Evolutionary conservation across 2,888 invertebrate species (phyloP), one percentile per base, ranked within the genome.

Genomic region (Mythimna pallens): DNA sequence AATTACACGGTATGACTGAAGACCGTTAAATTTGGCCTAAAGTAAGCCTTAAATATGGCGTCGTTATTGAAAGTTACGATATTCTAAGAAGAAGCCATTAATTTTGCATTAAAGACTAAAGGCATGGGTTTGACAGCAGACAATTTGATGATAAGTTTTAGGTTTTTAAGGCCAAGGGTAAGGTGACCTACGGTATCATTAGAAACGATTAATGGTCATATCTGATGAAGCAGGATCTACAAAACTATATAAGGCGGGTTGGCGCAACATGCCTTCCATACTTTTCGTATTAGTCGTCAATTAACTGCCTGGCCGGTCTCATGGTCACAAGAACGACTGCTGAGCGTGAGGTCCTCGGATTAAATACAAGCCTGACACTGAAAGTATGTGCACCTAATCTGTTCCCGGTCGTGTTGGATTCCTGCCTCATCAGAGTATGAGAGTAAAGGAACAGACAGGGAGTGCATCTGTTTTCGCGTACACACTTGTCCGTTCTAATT

Each of bases 61-160:
- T 73, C 30, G 36, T 65, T 73, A 62, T 62, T 20, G 58, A 65
- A 65, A 54, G 68, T 61, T 61, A 14, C 61, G 3, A 61, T 55
- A 0, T 84, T 82, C 80, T 76, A 47, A 73, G 82, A 76, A 80
- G 34, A 55, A 62, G 12, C 30, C 68, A 84, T 83, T 82, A 84
- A 70, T 67, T 77, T 77, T 73, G 66, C 82, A 82, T 84, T 80
- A 84, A 68, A 65, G 25, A 34, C 10, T 63, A 36, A 22, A 25
- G 54, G 36, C 17, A 50, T 55, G 25, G 30, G 36, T 17, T 78
- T 58, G 79, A 54, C 36, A n/a, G 73, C 62, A 47, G 36, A 73
- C 57, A 25, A 25, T 30, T 62, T 54, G 63, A 73, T 73, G 22
- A 43, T 73, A 36, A 36, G 12, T 61, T 77, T 77, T n/a, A 59